Evolutionary conservation across 1,140 invertebrate genomes (phyloP).

Genomic region (Rhopalosiphum maidis): DNA sequence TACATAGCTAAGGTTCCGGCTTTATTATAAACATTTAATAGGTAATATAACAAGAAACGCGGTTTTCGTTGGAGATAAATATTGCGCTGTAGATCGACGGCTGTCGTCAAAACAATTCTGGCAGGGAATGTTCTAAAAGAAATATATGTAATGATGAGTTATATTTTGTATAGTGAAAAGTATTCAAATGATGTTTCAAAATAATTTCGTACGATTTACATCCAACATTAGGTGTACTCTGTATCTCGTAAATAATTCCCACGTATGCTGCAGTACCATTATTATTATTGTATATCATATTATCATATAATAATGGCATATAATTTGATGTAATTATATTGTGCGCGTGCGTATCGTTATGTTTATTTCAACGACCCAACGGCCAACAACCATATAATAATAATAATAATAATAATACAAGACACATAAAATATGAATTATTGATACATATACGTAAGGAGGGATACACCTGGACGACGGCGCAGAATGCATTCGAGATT

Average conservation of each 20-base stretch:
- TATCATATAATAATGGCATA: not conserved
- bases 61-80: not conserved
- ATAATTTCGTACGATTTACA: not conserved
- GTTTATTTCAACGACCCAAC: not conserved
- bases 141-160: not conserved
- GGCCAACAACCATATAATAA: not conserved
- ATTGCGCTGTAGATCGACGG: not conserved
- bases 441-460: not conserved
- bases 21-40: not conserved
- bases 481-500: not conserved
- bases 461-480: not conserved
- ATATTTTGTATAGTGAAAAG: not conserved
- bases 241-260: not conserved
- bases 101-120: not conserved
- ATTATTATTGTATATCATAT: not conserved
- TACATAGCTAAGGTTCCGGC: too few species aligned
- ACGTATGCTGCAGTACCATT: not conserved
- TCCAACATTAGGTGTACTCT: not conserved
- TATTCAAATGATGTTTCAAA: not conserved
- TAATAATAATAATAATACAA: not conserved
- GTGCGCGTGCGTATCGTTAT: not conserved
- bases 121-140: not conserved
- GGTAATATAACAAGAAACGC: not conserved
- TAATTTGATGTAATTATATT: not conserved
- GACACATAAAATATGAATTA: slow-evolving; percentile 13